Evolutionary conservation across 2,113 vertebrate species (phyloP).

Genomic region (Microcebus jonahi): DNA sequence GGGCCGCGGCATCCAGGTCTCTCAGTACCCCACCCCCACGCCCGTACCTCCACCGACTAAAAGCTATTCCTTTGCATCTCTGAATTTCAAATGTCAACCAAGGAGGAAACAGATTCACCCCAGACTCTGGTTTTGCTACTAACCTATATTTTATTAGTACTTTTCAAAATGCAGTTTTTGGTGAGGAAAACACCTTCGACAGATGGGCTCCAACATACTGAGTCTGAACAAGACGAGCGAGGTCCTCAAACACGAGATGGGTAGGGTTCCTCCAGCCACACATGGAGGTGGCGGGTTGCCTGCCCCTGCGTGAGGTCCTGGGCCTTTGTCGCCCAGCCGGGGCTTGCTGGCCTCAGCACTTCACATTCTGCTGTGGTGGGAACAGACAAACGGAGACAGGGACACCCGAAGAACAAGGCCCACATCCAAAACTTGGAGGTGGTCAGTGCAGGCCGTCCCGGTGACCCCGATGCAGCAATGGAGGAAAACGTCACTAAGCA

Average conservation of each 20-base stretch:
- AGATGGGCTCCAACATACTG: background rate
- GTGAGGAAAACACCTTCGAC: background rate
- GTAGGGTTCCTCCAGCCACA: background rate
- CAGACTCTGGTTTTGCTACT: background rate
- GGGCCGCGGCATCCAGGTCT: background rate
- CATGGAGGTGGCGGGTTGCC: background rate
- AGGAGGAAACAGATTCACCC: background rate
- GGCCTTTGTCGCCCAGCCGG: background rate
- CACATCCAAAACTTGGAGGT: background rate
- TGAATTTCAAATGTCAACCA: conserved; percentile 10
- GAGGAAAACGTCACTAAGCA: background rate
- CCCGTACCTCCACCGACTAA: background rate
- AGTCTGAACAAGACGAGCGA: background rate
- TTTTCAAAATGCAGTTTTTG: conserved; percentile 11
- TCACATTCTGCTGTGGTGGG: background rate
- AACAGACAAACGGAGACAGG: background rate
- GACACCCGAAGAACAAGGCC: background rate
- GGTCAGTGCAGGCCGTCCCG: background rate
- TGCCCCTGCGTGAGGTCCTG: background rate
- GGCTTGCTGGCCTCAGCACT: background rate
- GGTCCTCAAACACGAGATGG: background rate
- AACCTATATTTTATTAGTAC: background rate
- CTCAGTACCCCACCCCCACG: background rate
- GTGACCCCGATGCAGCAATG: background rate
- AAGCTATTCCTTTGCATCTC: background rate